Percentiles rank a stretch among this genome's conserved stretches.
Conservation (phyloP, 2,113 vertebrate genomes). For the Pleuronectes platessa region DNA sequence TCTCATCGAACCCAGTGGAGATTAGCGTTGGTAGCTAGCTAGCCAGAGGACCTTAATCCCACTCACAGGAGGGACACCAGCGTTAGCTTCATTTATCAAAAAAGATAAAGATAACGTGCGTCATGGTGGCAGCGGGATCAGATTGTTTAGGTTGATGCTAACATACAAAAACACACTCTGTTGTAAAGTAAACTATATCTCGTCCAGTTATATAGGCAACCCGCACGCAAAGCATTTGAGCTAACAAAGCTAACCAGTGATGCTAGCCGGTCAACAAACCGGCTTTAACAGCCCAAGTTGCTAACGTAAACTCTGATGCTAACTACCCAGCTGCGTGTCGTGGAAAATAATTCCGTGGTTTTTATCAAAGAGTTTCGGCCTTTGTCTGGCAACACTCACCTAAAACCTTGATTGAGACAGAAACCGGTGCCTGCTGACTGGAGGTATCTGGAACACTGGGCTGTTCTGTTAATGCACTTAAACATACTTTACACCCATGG, state of each 20-base stretch:
- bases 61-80: background rate
- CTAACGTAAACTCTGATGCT: constrained; percentile 23
- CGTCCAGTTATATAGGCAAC: background rate
- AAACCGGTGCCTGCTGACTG: constrained; percentile 44
- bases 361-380: background rate
- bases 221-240: background rate
- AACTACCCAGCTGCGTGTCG: background rate
- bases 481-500: constrained; percentile 77
- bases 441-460: constrained; percentile 57
- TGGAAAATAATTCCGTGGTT: background rate
- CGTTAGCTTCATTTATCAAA: constrained; percentile 36
- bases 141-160: background rate
- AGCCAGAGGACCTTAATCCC: constrained; percentile 17
- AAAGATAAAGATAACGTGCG: background rate
- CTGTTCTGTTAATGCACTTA: constrained; percentile 79
- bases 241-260: constrained; percentile 26
- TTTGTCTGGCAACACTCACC: constrained; percentile 56
- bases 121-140: background rate
- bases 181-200: background rate
- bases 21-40: background rate
- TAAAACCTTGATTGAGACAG: constrained; percentile 44
- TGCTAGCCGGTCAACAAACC: constrained; percentile 39
- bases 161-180: background rate
- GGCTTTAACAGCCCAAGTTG: constrained; percentile 26
- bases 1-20: too few relatives aligned